Evolutionary conservation across 2,888 invertebrate species (phyloP), one percentile per base, ranked within the genome.

Genomic region (Eupithecia subfuscata): DNA sequence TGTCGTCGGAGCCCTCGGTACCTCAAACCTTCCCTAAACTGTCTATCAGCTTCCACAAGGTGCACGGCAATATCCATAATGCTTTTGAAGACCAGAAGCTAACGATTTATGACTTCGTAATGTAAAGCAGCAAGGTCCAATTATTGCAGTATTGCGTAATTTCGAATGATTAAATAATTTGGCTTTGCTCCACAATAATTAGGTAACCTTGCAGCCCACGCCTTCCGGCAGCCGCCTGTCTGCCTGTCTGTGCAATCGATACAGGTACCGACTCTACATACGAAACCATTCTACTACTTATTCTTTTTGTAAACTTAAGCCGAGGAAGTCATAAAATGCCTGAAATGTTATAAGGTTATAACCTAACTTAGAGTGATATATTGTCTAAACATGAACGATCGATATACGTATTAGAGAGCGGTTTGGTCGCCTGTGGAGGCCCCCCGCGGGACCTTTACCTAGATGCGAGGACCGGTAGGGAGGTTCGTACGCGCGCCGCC

Each of bases 141-240:
- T 67, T 43, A 67, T 67, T 40, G n/a, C 37, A 37, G 40, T 14
- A 37, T 64, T 64, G 37, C 67, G 40, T 22, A 40, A 67, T 43
- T 0, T 40, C 0, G 37, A 52, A 52, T 52, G 0, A 67, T 67
- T 37, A 11, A 67, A 67, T 67, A 67, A 67, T 67, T 40, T n/a
- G 67, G 67, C 40, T 67, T 67, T 12, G 67, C 67, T 67, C 67
- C 40, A 67, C 67, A 67, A 40, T 3, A 37, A 48, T 37, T 37
- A 37, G 67, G 7, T 67, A 11, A 67, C 67, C 67, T 67, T 12
- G 43, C 25, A 2, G 48, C 9, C 30, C 56, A 11, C 48, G 18
- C 16, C 3, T 40, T 40, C 65, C 65, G 22, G 7, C 64, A 6
- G 16, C 9, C 52, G n/a, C 52, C 52, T 9, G 11, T 25, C n/a